Conservation (phyloP, 2,797 vertebrate genomes). For the Sebastes hopkinsi region DNA sequence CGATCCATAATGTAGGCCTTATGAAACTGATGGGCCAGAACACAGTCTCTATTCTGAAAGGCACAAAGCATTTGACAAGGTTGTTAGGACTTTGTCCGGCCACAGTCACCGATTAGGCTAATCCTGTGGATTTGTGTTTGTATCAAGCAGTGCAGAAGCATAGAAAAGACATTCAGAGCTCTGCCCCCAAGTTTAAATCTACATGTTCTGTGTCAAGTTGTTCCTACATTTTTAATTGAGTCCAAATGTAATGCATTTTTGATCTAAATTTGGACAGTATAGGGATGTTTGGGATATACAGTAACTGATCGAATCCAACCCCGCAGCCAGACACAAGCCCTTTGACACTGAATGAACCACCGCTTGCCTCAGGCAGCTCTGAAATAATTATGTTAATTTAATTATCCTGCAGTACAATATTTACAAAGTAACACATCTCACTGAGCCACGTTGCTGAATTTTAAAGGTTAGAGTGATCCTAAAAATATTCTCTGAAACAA, state of each 20-base stretch:
- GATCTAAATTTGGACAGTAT: constrained; percentile 10
- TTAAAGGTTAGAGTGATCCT: constrained; percentile 16
- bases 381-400: constrained; percentile 66
- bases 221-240: constrained; percentile 2
- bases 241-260: constrained; percentile 19
- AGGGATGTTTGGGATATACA: constrained; percentile 39
- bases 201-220: background rate
- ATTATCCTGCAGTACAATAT: constrained; percentile 59
- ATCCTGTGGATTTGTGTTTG: constrained; percentile 54
- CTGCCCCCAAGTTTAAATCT: constrained; percentile 1
- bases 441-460: constrained; percentile 22
- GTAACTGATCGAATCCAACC: constrained; percentile 52
- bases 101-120: constrained; percentile 70
- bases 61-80: constrained; percentile 83
- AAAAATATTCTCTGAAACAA: constrained; percentile 50
- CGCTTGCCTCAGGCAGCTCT: constrained; percentile 48
- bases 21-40: constrained; percentile 84
- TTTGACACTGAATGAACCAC: constrained; percentile 61
- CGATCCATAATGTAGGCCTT: constrained; percentile 80
- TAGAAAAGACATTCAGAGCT: background rate
- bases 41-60: constrained; percentile 80
- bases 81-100: constrained; percentile 76
- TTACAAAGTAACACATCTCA: constrained; percentile 42
- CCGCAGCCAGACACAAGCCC: constrained; percentile 64
- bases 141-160: background rate